Conservation (phyloP, 2,113 vertebrate genomes). For the Nannobrachium achirus region DNA sequence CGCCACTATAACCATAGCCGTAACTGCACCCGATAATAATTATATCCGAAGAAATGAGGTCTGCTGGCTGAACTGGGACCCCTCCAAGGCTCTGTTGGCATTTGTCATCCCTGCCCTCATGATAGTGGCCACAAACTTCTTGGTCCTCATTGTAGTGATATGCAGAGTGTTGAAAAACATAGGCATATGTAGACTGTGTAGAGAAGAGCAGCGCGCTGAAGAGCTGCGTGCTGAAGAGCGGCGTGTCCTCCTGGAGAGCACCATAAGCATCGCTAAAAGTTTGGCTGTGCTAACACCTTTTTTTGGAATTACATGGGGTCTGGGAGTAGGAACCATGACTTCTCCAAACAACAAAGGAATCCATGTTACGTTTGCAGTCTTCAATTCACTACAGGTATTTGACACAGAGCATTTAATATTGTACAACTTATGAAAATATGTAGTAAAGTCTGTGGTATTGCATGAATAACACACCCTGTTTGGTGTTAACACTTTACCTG, state of each 20-base stretch:
- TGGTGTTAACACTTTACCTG: no score
- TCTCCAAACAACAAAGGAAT: constrained; percentile 43
- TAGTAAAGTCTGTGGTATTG: no score
- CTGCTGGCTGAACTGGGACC: no score
- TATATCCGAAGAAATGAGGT: no score
- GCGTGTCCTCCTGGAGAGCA: constrained; percentile 55
- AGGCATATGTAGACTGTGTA: constrained; percentile 28
- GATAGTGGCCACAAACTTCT: constrained; percentile 73
- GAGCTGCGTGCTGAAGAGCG: no score
- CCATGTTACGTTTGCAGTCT: constrained; percentile 80
- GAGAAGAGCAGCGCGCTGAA: no score
- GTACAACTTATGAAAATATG: no score
- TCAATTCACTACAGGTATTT: constrained; percentile 88
- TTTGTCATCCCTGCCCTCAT: no score
- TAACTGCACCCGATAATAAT: no score
- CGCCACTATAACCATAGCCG: no score
- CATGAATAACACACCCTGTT: no score
- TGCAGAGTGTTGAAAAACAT: constrained; percentile 78
- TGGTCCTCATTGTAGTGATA: constrained; percentile 80
- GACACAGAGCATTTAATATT: not conserved
- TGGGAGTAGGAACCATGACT: constrained; percentile 61
- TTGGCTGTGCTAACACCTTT: constrained; percentile 85
- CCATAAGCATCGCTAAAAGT: constrained; percentile 79
- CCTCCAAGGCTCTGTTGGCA: no score
- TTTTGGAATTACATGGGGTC: constrained; percentile 86